Conservation (phyloP, 64 coral and sea anemone genomes). For the Orbicella faveolata region DNA sequence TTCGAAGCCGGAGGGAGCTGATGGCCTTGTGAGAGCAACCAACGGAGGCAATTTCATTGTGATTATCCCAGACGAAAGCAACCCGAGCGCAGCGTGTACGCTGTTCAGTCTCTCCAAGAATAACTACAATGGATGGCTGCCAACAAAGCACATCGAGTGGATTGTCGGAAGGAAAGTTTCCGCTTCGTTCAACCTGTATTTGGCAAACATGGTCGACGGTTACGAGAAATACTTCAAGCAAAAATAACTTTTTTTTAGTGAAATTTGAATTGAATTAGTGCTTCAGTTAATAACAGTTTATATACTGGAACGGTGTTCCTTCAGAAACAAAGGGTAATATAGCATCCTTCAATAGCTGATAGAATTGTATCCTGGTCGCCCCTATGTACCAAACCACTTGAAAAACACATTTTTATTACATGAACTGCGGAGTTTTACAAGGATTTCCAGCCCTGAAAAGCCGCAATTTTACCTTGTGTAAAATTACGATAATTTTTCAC, state of each 20-base stretch:
- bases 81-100: conserved; percentile 14
- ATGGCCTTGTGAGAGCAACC: conserved; percentile 21
- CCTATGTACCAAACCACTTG: too few species aligned
- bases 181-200: not conserved
- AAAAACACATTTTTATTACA: too few species aligned
- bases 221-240: not conserved
- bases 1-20: conserved; percentile 5
- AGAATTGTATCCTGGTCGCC: too few species aligned
- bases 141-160: conserved; percentile 13
- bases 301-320: too few species aligned
- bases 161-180: not conserved
- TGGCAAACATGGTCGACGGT: not conserved
- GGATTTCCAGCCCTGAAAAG: too few species aligned
- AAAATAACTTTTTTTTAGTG: not conserved
- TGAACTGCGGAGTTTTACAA: too few species aligned
- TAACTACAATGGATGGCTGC: conserved; percentile 39
- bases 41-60: conserved; percentile 51
- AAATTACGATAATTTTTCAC: too few species aligned
- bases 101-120: conserved; percentile 49
- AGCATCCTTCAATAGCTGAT: too few species aligned
- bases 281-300: too few species aligned
- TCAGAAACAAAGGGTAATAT: too few species aligned
- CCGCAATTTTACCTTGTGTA: too few species aligned
- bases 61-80: not conserved
- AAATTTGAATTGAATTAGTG: not conserved